Base-by-base conservation (phyloP, 2,113 vertebrate genomes). In the Sylvia atricapilla region DNA sequence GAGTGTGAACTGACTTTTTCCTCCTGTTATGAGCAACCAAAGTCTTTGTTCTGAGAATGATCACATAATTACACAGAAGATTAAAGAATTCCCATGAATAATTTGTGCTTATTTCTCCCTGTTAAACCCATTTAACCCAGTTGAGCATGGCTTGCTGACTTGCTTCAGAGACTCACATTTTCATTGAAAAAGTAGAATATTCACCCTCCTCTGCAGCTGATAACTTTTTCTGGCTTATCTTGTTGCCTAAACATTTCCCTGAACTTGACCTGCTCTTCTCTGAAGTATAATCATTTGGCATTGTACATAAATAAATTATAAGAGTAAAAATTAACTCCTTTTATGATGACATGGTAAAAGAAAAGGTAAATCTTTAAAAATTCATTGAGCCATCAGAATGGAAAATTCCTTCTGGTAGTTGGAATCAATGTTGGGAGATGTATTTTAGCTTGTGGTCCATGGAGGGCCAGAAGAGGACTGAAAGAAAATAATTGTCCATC, bases 61-160 rank as follows among this genome's bases (percentile, higher is more conserved):
- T 93, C 63, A 86, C 68, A 77, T 88, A 93, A 95, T 97, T 95
- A 95, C 64, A 88, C 50, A 92, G 69, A 86, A 94, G 92, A 95
- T 94, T 96, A 94, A 93, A 95, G 88, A 92, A 88, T 86, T 94
- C 68, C 90, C 85, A 84, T 95, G 82, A 93, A 95, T 88, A 95
- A 96, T 93, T 90, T 93, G 75, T 70, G 53, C 59, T 96, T 33
- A 91, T 91, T 91, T 95, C 68, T 91, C 63, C 52, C 62, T 90
- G 43, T 93, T 95, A 84, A 96, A 93, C 35, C 50, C 75, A 74
- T 95, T 88, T 94, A 94, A 87, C 59, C 68, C 68, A 84, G 75
- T n/a, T 63, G 76, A 77, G 13, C 2, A 0, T 88, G 84, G 59
- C 70, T 90, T 91, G 43, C 59, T 90, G 47, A 76, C 67, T 94